Evolutionary conservation across 2,113 vertebrate genomes (phyloP).

Genomic region (Microtus oregoni): DNA sequence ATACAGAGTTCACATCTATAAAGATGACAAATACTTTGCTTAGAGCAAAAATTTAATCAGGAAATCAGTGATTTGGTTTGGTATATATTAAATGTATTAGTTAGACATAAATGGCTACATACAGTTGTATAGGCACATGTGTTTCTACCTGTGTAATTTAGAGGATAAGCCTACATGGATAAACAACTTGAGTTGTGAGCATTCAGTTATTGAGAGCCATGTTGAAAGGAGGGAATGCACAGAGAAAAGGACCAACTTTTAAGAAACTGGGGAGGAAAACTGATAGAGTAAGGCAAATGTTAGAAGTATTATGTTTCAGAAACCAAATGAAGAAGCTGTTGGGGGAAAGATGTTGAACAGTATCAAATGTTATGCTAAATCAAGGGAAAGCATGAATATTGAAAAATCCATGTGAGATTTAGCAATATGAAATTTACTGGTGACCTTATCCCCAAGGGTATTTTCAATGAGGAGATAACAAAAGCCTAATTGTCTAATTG

Average conservation of each 20-base stretch:
- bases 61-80: constrained; percentile 19
- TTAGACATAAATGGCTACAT: constrained; percentile 25
- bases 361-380: constrained; percentile 41
- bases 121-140: not conserved
- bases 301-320: constrained; percentile 2
- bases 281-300: not conserved
- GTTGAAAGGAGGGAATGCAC: not conserved
- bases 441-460: not conserved
- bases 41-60: not conserved
- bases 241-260: constrained; percentile 11
- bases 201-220: not conserved
- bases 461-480: constrained; percentile 17
- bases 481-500: not conserved
- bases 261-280: constrained; percentile 5
- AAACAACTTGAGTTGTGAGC: not conserved
- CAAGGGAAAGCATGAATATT: constrained; percentile 4
- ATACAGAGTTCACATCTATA: not conserved
- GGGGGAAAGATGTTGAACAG: constrained; percentile 9
- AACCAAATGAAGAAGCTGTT: constrained; percentile 31
- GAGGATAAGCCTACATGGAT: not conserved
- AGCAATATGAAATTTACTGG: not conserved
- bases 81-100: constrained; percentile 22
- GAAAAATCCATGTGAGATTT: constrained; percentile 36
- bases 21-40: not conserved
- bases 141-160: not conserved